Evolutionary conservation across 2,888 invertebrate species (phyloP), one percentile per base, ranked within the genome.

Genomic region (Polydrusus cervinus): DNA sequence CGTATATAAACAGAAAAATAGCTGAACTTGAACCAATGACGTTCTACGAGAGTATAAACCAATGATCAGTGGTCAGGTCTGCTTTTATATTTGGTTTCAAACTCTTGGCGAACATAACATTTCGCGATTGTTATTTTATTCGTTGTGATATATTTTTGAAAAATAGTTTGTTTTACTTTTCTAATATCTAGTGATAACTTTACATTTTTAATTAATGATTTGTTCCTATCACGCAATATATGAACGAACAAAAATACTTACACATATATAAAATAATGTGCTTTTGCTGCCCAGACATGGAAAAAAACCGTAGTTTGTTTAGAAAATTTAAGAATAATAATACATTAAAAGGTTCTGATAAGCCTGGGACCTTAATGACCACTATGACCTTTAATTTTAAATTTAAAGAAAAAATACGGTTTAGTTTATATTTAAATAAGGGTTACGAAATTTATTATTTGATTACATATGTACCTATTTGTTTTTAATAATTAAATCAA

Each of bases 21-120:
- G 67, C 20, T 69, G 69, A 64, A 74, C 74, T 69, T 47, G 68
- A 45, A 62, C 18, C 69, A 57, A 16, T 70, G 65, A 60, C 62
- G 43, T 61, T 34, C 62, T 11, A 13, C 25, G n/a, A 55, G 49
- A 65, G 40, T 49, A 34, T 74, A 64, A 34, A 70, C 53, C 74
- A n/a, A 9, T 47, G 57, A 40, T 18, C 49, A 60, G 30, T 14
- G 43, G 51, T 18, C 60, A 65, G 66, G 65, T 45, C 14, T 57
- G 72, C 64, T 72, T 72, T 66, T 72, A 72, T 72, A 68, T 45
- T 57, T 43, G 49, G 0, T 34, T 25, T 13, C 7, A 64, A n/a
- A 43, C 34, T 53, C 53, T 53, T 25, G 64, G 5, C 30, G 34
- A 64, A n/a, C 45, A 47, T 51, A 47, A 25, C 43, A 47, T 53